These are phyloP conservation scores for Protomyctophum bolini DNA, from an alignment of 2,113 vertebrate species.

Conservation along the genomic window DNA sequence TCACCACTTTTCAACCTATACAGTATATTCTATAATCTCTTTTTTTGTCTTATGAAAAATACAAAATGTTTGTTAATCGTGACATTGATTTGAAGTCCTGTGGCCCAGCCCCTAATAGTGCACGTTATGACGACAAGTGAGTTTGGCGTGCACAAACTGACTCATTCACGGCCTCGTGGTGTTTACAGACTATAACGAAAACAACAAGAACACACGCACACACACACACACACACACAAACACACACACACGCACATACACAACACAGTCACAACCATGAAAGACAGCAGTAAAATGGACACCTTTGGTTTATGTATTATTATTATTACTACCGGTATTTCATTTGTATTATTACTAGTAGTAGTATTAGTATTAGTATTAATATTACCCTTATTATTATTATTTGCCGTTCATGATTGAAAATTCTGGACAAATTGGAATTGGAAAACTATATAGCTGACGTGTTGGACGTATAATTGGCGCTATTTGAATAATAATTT, in stretches of 20 bases:
- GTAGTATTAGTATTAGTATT: background rate
- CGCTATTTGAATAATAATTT: conserved; percentile 63
- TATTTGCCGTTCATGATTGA: background rate
- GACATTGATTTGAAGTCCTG: background rate
- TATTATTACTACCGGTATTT: background rate
- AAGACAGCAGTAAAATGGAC: too few relatives aligned
- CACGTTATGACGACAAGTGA: background rate
- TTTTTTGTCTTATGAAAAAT: too few relatives aligned
- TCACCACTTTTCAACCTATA: too few relatives aligned
- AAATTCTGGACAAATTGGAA: conserved; percentile 34
- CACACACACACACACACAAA: conserved; percentile 14
- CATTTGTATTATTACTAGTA: background rate
- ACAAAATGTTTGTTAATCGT: background rate
- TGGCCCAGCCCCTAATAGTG: background rate
- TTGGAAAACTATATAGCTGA: conserved; percentile 59
- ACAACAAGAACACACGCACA: conserved; percentile 10
- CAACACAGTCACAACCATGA: too few relatives aligned
- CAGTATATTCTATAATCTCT: too few relatives aligned
- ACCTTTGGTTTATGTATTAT: too few relatives aligned
- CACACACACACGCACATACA: background rate
- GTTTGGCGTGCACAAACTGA: background rate
- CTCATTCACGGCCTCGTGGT: conserved; percentile 7
- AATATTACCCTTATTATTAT: conserved; percentile 1
- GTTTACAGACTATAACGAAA: conserved; percentile 3
- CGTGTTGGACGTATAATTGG: conserved; percentile 58